A percentile compares a stretch with the other conserved stretches of the same genome.
Conservation (phyloP, 1,140 invertebrate genomes). For the Cydia splendana region DNA sequence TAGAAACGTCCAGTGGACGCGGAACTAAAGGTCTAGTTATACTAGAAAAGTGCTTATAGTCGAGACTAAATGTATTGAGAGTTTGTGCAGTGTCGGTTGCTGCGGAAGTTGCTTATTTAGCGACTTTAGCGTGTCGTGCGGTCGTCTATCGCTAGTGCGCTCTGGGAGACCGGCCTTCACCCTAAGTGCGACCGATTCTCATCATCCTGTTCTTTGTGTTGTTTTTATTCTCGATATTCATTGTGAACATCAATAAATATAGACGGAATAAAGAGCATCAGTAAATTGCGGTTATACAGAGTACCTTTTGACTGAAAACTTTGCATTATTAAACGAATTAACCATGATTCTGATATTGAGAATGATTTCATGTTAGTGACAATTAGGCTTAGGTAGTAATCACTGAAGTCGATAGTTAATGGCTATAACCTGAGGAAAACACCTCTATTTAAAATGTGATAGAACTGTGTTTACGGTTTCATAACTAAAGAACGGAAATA, state of each 20-base stretch:
- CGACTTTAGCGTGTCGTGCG: conserved; percentile 53
- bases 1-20: background rate
- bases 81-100: conserved; percentile 32
- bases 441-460: background rate
- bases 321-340: background rate
- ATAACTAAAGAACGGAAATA: conserved; percentile 23
- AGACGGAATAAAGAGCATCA: background rate
- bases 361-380: background rate
- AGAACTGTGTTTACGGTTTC: background rate
- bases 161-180: conserved; percentile 53
- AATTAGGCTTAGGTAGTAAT: background rate
- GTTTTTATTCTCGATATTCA: conserved; percentile 2
- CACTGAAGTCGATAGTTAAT: background rate
- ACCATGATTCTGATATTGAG: background rate
- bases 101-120: conserved; percentile 59
- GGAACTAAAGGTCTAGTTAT: background rate
- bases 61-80: conserved; percentile 36
- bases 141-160: conserved; percentile 33
- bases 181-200: conserved; percentile 44
- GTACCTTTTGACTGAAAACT: background rate
- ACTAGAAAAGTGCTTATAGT: background rate
- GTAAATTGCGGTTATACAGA: too few species aligned
- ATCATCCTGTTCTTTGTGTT: conserved; percentile 50
- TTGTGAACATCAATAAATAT: background rate
- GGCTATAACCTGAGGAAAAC: background rate